Percentiles rank a stretch among this genome's conserved stretches.
phyloP scores from a whole-genome alignment of 2,113 vertebrate species.

The Oreochromis spilurus region DNA sequence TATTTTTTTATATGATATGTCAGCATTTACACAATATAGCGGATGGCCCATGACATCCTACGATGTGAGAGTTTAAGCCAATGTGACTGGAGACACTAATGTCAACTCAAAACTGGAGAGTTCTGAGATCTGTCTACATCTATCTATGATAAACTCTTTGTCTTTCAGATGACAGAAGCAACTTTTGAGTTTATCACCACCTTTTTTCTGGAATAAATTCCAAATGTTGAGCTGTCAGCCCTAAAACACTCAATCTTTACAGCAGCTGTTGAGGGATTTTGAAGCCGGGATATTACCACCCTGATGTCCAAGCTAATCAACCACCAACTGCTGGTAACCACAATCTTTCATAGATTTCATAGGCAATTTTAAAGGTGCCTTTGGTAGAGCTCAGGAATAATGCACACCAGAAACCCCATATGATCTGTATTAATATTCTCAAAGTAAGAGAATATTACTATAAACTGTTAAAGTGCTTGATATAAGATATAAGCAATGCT shows the following conservation, averaged over 20 bases:
- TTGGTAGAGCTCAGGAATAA: not conserved
- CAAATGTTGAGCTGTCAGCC: not conserved
- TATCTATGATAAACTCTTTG: not conserved
- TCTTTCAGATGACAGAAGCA: not conserved
- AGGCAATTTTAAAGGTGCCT: not conserved
- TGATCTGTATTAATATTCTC: not conserved
- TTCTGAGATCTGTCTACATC: not conserved
- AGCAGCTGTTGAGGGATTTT: conserved; percentile 1
- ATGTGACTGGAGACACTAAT: not conserved
- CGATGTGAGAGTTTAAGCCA: not conserved
- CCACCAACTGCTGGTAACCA: not conserved
- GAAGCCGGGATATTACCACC: not conserved
- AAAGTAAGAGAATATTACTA: not conserved
- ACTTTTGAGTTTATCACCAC: not conserved
- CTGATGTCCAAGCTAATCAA: conserved; percentile 14
- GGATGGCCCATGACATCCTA: not conserved
- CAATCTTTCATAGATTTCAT: not conserved
- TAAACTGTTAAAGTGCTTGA: not conserved
- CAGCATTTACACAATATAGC: not conserved
- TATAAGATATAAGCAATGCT: not conserved
- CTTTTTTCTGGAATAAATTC: not conserved
- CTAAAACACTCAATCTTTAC: not conserved
- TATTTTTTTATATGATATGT: not conserved
- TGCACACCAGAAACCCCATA: not conserved
- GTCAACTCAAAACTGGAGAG: not conserved